Evolutionary conservation across 2,797 vertebrate genomes (phyloP).

Genomic region (Hemitrygon akajei): DNA sequence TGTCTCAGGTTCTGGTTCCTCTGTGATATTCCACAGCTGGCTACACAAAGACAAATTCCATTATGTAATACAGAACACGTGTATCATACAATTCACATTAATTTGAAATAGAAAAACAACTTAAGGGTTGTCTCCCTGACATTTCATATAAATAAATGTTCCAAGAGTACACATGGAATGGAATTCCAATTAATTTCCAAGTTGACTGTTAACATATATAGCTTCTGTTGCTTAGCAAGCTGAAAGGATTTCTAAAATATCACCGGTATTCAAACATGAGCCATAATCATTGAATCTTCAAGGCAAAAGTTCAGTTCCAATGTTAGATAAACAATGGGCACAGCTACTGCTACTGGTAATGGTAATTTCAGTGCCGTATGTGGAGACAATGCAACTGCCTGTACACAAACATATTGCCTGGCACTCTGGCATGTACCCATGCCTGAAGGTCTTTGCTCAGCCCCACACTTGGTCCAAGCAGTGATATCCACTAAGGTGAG

Average conservation of each 20-base stretch:
- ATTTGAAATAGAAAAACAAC: background rate
- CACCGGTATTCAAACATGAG: background rate
- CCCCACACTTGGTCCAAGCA: background rate
- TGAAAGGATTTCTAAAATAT: background rate
- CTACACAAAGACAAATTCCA: background rate
- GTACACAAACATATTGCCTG: background rate
- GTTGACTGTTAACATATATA: background rate
- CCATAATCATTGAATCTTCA: background rate
- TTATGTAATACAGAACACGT: background rate
- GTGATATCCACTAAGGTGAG: too few relatives aligned
- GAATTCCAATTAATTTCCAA: background rate
- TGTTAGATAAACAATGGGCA: background rate
- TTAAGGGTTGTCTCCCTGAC: background rate
- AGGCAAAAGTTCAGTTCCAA: background rate
- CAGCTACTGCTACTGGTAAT: background rate
- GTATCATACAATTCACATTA: background rate
- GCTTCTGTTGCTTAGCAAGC: background rate
- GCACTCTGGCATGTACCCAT: background rate
- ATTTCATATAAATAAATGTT: background rate
- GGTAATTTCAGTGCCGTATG: background rate
- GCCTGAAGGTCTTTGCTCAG: background rate
- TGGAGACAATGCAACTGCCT: background rate
- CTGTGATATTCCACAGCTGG: background rate
- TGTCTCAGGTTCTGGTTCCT: background rate
- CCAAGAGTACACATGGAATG: background rate